These are phyloP conservation scores for Actinostola sp. DNA, from an alignment of 92 coral and sea anemone genomes.

Conservation along the genomic window DNA sequence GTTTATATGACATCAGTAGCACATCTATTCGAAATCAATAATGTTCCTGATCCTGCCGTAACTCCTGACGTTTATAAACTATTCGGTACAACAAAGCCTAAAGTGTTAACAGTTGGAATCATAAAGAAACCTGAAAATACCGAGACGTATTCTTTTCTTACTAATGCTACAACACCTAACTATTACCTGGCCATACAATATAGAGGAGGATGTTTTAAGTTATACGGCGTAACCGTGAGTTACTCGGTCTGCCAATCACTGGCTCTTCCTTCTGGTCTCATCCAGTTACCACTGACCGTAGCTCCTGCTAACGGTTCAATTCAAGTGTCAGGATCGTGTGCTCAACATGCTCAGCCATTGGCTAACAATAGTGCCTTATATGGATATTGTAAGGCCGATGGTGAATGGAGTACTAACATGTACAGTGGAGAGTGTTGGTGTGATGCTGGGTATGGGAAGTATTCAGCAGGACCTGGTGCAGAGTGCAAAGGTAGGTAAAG, in stretches of 20 bases:
- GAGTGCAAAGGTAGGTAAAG: not conserved
- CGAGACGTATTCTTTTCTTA: conserved; percentile 17
- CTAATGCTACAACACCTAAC: conserved; percentile 30
- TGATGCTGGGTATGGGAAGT: conserved; percentile 43
- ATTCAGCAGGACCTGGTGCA: not conserved
- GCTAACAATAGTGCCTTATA: conserved; percentile 33
- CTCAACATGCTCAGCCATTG: conserved; percentile 39
- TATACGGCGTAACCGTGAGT: conserved; percentile 40
- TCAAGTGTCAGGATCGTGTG: conserved; percentile 45
- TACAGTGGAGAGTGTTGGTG: conserved; percentile 49
- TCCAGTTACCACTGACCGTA: conserved; percentile 50
- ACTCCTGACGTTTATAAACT: not conserved
- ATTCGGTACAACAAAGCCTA: conserved; percentile 29
- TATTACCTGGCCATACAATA: conserved; percentile 60
- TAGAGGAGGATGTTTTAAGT: conserved; percentile 54
- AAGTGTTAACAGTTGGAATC: conserved; percentile 4
- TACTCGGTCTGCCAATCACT: conserved; percentile 53
- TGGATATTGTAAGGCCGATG: conserved; percentile 59
- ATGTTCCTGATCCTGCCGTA: conserved; percentile 17
- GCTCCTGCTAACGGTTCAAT: conserved; percentile 62
- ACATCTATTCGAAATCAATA: not conserved
- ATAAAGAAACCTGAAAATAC: not conserved
- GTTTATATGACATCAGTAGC: conserved; percentile 11
- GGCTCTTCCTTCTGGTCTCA: conserved; percentile 45
- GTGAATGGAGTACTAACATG: conserved; percentile 54